Conservation (phyloP, 2,888 invertebrate genomes). For the Pedicia rivosa region DNA sequence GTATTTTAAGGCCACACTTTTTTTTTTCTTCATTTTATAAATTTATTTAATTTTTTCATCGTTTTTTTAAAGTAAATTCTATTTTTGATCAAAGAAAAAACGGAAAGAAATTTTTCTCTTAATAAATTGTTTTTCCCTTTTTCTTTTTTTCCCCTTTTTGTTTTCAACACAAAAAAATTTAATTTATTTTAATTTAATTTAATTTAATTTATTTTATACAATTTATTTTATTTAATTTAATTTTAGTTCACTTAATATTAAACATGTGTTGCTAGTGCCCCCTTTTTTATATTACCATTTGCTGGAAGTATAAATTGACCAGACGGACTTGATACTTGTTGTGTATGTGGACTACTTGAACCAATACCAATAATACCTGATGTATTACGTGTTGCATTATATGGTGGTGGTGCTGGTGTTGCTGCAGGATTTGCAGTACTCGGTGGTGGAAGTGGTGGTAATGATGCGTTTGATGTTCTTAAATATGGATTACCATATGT, state of each 20-base stretch:
- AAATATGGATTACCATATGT: conserved; percentile 82
- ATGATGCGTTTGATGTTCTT: conserved; percentile 42
- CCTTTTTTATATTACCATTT: conserved; percentile 30
- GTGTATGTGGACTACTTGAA: conserved; percentile 30
- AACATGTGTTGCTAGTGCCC: conserved; percentile 43
- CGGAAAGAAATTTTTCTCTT: too few relatives aligned
- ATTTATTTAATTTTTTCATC: not conserved
- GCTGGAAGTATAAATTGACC: conserved; percentile 31
- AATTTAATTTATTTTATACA: too few relatives aligned
- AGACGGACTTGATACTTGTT: conserved; percentile 33
- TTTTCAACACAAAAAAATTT: too few relatives aligned
- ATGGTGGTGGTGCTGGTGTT: conserved; percentile 67
- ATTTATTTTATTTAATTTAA: too few relatives aligned
- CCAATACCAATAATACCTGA: not conserved
- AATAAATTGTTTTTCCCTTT: too few relatives aligned
- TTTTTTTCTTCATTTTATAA: not conserved
- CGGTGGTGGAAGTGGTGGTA: conserved; percentile 37
- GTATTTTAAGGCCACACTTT: conserved; percentile 5
- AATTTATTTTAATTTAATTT: too few relatives aligned
- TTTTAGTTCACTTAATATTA: conserved; percentile 29
- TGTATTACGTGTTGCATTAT: conserved; percentile 32
- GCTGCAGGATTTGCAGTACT: conserved; percentile 60
- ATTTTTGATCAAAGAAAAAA: too few relatives aligned
- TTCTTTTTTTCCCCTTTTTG: too few relatives aligned
- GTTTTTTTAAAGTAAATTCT: too few relatives aligned